A percentile compares a stretch with the other conserved stretches of the same genome.
phyloP scores from a whole-genome alignment of 2,888 invertebrate genomes.

The Vannuccia rotundouncinata region DNA sequence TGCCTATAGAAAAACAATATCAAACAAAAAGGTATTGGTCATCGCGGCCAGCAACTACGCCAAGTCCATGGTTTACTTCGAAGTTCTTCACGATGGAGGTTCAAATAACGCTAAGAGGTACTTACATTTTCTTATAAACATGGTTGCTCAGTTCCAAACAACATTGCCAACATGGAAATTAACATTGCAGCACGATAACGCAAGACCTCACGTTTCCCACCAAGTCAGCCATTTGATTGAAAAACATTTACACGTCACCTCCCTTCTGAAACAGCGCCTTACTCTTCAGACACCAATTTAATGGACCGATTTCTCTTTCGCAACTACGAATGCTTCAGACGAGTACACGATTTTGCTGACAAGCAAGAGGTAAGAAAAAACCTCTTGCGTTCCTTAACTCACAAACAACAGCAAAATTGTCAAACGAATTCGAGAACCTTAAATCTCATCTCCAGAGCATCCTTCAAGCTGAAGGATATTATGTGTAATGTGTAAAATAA shows the following conservation, averaged over 20 bases:
- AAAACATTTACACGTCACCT: no score
- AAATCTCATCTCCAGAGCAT: conserved; percentile 9
- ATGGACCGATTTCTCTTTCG: background rate
- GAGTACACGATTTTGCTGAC: no score
- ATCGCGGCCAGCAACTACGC: background rate
- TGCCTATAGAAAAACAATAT: no score
- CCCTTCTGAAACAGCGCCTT: no score
- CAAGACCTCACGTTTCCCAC: no score
- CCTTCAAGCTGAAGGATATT: background rate
- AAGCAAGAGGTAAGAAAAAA: background rate
- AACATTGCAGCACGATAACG: no score
- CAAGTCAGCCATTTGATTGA: no score
- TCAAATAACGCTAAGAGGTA: background rate
- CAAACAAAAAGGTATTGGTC: background rate
- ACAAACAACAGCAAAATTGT: conserved; percentile 23
- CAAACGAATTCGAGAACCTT: conserved; percentile 8
- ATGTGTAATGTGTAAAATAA: background rate
- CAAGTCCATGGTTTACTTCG: background rate
- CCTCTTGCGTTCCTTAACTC: background rate
- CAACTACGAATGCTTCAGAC: background rate
- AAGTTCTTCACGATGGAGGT: background rate
- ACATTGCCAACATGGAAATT: no score
- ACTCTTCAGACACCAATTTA: background rate
- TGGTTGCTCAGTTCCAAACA: no score
- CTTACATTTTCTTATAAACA: no score